Evolutionary conservation across 2,113 vertebrate genomes (phyloP).

Genomic region (Antechinus stuartii): DNA sequence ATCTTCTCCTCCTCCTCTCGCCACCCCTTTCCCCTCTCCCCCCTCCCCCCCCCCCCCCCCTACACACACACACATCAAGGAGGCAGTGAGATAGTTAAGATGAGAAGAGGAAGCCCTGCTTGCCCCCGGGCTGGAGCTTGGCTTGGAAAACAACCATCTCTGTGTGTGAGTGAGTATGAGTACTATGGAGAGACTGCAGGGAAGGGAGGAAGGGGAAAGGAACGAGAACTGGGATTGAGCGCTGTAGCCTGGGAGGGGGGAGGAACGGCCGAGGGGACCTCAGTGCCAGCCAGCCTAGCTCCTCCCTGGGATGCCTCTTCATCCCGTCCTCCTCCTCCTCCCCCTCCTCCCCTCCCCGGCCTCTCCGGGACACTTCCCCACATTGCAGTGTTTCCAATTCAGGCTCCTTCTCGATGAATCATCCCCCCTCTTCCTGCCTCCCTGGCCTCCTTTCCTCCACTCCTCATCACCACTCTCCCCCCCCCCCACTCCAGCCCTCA

Average conservation of each 20-base stretch:
- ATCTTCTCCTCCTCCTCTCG: no score
- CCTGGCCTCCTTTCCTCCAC: slow-evolving; percentile 1
- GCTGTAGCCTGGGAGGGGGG: background rate
- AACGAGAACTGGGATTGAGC: background rate
- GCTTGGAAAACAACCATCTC: background rate
- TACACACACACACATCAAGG: background rate
- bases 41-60: background rate
- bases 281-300: background rate
- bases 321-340: no score
- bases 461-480: background rate
- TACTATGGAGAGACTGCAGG: slow-evolving; percentile 1
- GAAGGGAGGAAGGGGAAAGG: background rate
- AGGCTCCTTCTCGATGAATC: slow-evolving; percentile 2
- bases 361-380: background rate
- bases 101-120: background rate
- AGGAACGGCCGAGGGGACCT: background rate
- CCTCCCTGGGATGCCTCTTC: background rate
- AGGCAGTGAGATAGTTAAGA: background rate
- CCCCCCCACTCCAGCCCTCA: background rate
- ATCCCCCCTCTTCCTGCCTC: slow-evolving; percentile 4
- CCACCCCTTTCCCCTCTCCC: no score
- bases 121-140: background rate
- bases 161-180: background rate
- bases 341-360: no score
- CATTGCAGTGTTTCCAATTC: slow-evolving; percentile 3